phyloP scores from a whole-genome alignment of 1,140 invertebrate species.

The Trachelipus rathkii region DNA sequence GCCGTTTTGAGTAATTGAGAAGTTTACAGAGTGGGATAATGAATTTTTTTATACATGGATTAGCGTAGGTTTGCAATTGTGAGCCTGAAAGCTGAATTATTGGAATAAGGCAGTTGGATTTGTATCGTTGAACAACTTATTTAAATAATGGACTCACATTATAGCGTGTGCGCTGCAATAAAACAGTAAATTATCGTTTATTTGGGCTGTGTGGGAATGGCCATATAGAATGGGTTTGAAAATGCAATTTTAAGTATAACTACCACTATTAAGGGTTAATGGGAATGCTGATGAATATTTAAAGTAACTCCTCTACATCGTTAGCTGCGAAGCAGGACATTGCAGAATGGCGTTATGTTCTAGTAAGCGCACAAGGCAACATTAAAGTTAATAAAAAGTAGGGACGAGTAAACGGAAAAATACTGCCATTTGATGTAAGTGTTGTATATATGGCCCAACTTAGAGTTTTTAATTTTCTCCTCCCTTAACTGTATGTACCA shows the following conservation, averaged over 20 bases:
- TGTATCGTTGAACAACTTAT: slow-evolving; percentile 35
- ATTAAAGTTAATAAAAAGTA: too few species aligned
- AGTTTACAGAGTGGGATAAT: not conserved
- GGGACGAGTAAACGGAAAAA: too few species aligned
- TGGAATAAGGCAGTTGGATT: slow-evolving; percentile 35
- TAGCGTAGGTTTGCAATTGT: too few species aligned
- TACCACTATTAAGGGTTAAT: slow-evolving; percentile 40
- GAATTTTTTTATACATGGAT: slow-evolving; percentile 18
- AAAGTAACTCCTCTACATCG: too few species aligned
- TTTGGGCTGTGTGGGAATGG: slow-evolving; percentile 42
- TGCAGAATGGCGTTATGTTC: too few species aligned
- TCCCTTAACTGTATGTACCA: too few species aligned
- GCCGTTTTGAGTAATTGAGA: too few species aligned
- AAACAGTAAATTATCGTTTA: slow-evolving; percentile 41
- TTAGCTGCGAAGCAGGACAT: too few species aligned
- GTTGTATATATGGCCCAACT: too few species aligned
- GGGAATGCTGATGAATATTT: slow-evolving; percentile 41
- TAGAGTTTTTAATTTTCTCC: too few species aligned
- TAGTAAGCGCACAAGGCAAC: too few species aligned
- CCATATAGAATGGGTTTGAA: slow-evolving; percentile 43
- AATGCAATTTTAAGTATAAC: slow-evolving; percentile 39
- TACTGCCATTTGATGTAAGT: too few species aligned
- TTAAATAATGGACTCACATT: slow-evolving; percentile 43
- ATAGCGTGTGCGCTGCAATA: slow-evolving; percentile 42
- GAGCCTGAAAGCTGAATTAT: slow-evolving; percentile 36